These are phyloP conservation scores for Agonopterix heracliana DNA, from an alignment of 2,888 invertebrate species.

Conservation along the genomic window DNA sequence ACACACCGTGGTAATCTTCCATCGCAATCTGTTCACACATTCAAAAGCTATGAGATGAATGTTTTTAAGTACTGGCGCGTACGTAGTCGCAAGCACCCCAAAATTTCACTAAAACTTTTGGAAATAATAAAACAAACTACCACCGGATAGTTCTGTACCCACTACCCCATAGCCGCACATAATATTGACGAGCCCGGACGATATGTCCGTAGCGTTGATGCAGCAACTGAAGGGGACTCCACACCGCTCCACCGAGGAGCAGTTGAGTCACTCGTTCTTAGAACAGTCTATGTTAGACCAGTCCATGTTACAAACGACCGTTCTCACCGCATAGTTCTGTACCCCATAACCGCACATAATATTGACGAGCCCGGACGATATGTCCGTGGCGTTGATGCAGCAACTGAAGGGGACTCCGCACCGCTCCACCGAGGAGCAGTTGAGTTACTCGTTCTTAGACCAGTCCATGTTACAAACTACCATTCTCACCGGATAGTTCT, in stretches of 20 bases:
- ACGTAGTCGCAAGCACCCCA: too few relatives aligned
- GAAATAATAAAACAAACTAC: background rate
- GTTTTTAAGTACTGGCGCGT: too few relatives aligned
- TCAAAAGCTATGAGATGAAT: too few relatives aligned
- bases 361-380: conserved; percentile 90
- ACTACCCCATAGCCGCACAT: conserved; percentile 96
- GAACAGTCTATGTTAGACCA: conserved; percentile 96
- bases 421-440: conserved; percentile 94
- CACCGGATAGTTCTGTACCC: conserved; percentile 87
- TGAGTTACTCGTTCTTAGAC: conserved; percentile 96
- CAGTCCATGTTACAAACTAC: conserved; percentile 81
- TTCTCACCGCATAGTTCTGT: conserved; percentile 84
- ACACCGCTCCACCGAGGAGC: conserved; percentile 92
- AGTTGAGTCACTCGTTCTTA: conserved; percentile 97
- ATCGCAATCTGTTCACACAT: too few relatives aligned
- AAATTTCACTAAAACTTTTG: too few relatives aligned
- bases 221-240: conserved; percentile 98
- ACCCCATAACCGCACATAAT: conserved; percentile 95
- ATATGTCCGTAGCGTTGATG: conserved; percentile 92
- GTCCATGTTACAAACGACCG: conserved; percentile 78
- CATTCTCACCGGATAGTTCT: conserved; percentile 83
- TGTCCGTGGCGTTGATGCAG: conserved; percentile 93
- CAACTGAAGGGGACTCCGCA: conserved; percentile 91
- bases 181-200: conserved; percentile 89
- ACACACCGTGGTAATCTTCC: too few relatives aligned